phyloP scores from a whole-genome alignment of 2,888 invertebrate genomes.

The Busseola fusca region DNA sequence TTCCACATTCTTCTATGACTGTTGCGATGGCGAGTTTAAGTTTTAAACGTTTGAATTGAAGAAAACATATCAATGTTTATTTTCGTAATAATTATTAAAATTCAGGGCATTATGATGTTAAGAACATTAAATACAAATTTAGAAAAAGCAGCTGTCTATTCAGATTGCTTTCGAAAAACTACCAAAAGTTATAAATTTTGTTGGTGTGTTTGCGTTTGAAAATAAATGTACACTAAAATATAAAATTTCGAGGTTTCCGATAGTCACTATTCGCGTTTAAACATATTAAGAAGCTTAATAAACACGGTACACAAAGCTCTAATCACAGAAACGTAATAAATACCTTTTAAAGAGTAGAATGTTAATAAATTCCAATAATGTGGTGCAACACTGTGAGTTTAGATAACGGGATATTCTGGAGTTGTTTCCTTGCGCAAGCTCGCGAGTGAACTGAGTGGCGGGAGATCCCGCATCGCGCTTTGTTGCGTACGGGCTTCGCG shows the following conservation, averaged over 20 bases:
- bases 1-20: slow-evolving; percentile 58
- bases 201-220: not conserved
- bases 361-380: slow-evolving; percentile 56
- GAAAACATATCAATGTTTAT: not conserved
- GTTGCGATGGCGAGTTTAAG: slow-evolving; percentile 35
- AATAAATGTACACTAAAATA: not conserved
- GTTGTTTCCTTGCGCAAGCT: slow-evolving; percentile 79
- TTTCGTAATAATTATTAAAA: not conserved
- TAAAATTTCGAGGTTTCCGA: not conserved
- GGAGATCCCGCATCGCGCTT: slow-evolving; percentile 74
- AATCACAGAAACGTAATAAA: slow-evolving; percentile 49
- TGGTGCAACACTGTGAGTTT: slow-evolving; percentile 51
- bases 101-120: not conserved
- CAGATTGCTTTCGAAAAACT: not conserved
- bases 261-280: slow-evolving; percentile 2
- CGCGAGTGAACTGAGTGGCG: slow-evolving; percentile 79
- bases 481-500: slow-evolving; percentile 81
- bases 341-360: slow-evolving; percentile 66
- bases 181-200: not conserved
- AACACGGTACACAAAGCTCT: slow-evolving; percentile 7
- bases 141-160: not conserved
- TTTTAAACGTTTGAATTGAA: not conserved
- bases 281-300: slow-evolving; percentile 15
- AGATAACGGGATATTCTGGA: slow-evolving; percentile 61
- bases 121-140: not conserved